These are phyloP conservation scores for Apocrypta bakeri DNA, from an alignment of 1,140 invertebrate species.

Conservation along the genomic window DNA sequence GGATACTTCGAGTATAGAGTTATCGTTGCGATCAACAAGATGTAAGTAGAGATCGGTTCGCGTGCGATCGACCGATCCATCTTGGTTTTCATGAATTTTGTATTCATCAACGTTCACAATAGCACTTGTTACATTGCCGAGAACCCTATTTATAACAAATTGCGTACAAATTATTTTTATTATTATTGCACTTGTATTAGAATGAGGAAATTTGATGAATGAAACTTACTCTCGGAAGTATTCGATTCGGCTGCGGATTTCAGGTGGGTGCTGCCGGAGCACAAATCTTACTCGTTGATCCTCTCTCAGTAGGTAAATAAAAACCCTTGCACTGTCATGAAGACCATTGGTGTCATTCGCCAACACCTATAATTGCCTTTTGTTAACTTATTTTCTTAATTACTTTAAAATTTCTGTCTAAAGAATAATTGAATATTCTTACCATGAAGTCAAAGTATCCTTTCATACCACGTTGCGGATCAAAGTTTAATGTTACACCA, in stretches of 20 bases:
- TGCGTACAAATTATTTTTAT: slow-evolving; percentile 3
- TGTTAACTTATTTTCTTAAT: not conserved
- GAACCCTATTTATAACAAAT: slow-evolving; percentile 73
- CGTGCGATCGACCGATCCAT: slow-evolving; percentile 94
- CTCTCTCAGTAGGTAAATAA: slow-evolving; percentile 93
- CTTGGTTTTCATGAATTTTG: slow-evolving; percentile 92
- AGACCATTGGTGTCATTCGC: slow-evolving; percentile 90
- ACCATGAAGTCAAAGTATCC: slow-evolving; percentile 96
- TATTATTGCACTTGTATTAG: too few species aligned
- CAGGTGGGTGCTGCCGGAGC: slow-evolving; percentile 89
- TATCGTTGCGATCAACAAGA: slow-evolving; percentile 90
- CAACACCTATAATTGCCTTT: slow-evolving; percentile 76
- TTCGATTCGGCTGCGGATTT: slow-evolving; percentile 86
- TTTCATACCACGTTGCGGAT: slow-evolving; percentile 96
- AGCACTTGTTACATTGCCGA: slow-evolving; percentile 90
- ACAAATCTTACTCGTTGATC: slow-evolving; percentile 95
- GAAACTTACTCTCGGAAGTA: slow-evolving; percentile 83
- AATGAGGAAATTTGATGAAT: too few species aligned
- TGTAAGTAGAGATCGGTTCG: slow-evolving; percentile 96
- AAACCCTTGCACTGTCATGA: slow-evolving; percentile 85
- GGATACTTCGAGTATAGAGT: slow-evolving; percentile 92
- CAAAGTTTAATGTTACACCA: slow-evolving; percentile 91
- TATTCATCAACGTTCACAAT: slow-evolving; percentile 96
- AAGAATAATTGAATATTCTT: slow-evolving; percentile 45
- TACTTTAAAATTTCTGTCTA: too few species aligned